phyloP scores from a whole-genome alignment of 2,113 vertebrate genomes.

The Tyto alba region DNA sequence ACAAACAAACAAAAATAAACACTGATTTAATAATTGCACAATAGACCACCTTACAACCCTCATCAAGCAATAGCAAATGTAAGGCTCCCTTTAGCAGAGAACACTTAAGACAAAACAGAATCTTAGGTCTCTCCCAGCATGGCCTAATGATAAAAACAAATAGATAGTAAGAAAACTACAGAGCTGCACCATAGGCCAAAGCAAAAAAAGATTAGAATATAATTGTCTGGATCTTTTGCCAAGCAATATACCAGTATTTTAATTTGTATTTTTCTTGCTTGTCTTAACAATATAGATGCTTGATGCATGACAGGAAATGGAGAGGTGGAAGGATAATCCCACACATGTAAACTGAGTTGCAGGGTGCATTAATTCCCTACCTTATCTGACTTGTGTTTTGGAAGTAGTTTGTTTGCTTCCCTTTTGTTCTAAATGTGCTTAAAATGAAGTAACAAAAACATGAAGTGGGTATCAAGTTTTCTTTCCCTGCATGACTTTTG shows the following conservation, averaged over 20 bases:
- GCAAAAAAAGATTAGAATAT: not conserved
- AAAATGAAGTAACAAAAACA: not conserved
- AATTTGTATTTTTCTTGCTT: not conserved
- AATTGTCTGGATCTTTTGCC: not conserved
- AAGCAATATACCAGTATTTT: not conserved
- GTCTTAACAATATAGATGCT: not conserved
- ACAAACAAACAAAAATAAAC: not conserved
- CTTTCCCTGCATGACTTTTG: not conserved
- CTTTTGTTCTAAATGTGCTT: not conserved
- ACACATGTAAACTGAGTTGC: not conserved
- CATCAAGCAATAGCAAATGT: not conserved
- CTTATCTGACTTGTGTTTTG: not conserved
- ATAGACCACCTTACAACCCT: accelerated
- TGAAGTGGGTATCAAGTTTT: not conserved
- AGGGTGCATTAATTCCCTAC: not conserved
- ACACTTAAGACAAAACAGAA: not conserved
- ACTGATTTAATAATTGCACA: not conserved
- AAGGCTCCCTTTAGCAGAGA: not conserved
- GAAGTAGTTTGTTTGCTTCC: not conserved
- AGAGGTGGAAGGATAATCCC: not conserved
- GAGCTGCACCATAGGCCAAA: not conserved
- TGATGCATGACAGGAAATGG: not conserved
- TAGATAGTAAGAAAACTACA: not conserved
- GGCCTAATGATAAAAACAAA: not conserved
- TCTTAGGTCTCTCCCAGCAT: not conserved